phyloP scores from a whole-genome alignment of 2,888 invertebrate species.

The Syritta pipiens region DNA sequence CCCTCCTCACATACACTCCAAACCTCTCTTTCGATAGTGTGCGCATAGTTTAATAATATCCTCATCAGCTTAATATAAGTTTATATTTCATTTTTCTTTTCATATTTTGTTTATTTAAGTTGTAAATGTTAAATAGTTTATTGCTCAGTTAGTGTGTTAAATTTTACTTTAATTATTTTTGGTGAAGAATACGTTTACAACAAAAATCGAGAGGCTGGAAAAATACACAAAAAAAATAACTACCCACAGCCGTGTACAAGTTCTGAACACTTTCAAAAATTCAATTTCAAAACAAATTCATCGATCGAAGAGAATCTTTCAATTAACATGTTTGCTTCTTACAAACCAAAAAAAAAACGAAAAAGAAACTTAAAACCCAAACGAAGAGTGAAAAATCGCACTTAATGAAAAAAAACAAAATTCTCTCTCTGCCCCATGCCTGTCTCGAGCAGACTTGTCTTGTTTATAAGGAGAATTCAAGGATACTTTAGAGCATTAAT shows the following conservation, averaged over 20 bases:
- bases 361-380: conserved; percentile 3
- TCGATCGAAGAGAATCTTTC: conserved; percentile 24
- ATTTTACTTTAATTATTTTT: no score
- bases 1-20: background rate
- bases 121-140: conserved; percentile 62
- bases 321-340: conserved; percentile 8
- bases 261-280: background rate
- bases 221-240: background rate
- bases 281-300: conserved; percentile 4
- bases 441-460: conserved; percentile 1
- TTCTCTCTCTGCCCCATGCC: background rate
- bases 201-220: background rate
- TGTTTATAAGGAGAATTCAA: conserved; percentile 2
- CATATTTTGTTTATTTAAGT: conserved; percentile 9
- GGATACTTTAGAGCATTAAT: conserved; percentile 24
- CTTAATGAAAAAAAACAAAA: conserved; percentile 1
- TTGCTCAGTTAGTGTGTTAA: conserved; percentile 52
- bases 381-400: background rate
- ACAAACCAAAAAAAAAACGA: background rate
- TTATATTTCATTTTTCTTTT: conserved; percentile 1
- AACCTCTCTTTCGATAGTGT: conserved; percentile 18
- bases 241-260: background rate
- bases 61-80: background rate
- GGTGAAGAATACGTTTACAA: conserved; percentile 22
- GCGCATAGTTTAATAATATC: conserved; percentile 10